These are phyloP conservation scores for Steinernema hermaphroditum DNA, from an alignment of 2,888 invertebrate genomes.

Conservation along the genomic window DNA sequence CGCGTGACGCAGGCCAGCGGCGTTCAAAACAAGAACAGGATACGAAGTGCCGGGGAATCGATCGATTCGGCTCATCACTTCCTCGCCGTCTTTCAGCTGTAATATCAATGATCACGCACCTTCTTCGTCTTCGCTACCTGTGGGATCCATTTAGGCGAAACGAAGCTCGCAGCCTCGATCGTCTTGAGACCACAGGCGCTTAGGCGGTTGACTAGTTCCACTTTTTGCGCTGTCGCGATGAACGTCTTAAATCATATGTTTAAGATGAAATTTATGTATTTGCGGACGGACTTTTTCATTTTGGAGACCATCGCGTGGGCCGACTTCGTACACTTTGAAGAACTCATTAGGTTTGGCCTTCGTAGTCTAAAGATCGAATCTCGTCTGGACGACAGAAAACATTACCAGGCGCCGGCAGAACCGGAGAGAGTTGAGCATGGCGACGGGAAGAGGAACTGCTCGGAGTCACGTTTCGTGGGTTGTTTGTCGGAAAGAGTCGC, in stretches of 20 bases:
- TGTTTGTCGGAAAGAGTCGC: too few species aligned
- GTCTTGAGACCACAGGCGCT: constrained; percentile 81
- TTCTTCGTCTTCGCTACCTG: constrained; percentile 71
- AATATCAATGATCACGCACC: background rate
- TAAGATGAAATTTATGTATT: too few species aligned
- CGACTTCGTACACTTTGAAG: constrained; percentile 88
- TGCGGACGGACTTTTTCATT: constrained; percentile 76
- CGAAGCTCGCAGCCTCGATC: constrained; percentile 93
- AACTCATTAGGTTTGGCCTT: background rate
- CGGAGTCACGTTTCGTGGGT: too few species aligned
- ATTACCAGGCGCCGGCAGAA: too few species aligned
- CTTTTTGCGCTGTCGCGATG: constrained; percentile 82
- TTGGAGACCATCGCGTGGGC: constrained; percentile 95
- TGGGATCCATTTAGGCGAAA: constrained; percentile 97
- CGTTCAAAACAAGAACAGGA: constrained; percentile 89
- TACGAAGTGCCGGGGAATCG: constrained; percentile 75
- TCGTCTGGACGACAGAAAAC: too few species aligned
- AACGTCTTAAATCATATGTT: constrained; percentile 69
- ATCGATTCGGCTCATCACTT: constrained; percentile 53
- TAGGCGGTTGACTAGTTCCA: constrained; percentile 84
- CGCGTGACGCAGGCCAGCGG: constrained; percentile 79
- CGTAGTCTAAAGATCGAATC: background rate
- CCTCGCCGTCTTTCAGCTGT: constrained; percentile 82
- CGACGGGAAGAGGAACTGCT: too few species aligned
- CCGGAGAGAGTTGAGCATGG: too few species aligned